Percentiles rank a stretch among this genome's conserved stretches.
Conservation (phyloP, 2,888 invertebrate genomes). For the Leucozona laternaria region DNA sequence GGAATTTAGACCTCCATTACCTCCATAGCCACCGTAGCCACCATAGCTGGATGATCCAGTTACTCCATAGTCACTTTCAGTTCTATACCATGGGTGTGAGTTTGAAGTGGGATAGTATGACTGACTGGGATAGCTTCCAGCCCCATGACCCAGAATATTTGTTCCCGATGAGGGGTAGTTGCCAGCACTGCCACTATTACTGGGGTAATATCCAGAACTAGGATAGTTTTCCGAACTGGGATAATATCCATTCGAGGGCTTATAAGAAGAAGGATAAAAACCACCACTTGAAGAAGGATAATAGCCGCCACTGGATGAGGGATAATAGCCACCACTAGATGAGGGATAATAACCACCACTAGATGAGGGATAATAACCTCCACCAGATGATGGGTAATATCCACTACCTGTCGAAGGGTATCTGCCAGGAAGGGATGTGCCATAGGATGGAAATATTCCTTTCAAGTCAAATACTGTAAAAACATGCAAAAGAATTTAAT, state of each 20-base stretch:
- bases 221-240: slow-evolving; percentile 79
- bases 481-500: background rate
- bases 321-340: slow-evolving; percentile 15
- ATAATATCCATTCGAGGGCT: slow-evolving; percentile 47
- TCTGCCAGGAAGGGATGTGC: slow-evolving; percentile 60
- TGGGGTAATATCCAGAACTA: slow-evolving; percentile 28
- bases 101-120: slow-evolving; percentile 67
- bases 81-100: slow-evolving; percentile 74
- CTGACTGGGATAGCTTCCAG: slow-evolving; percentile 79
- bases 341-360: slow-evolving; percentile 67
- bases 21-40: slow-evolving; percentile 86
- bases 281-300: slow-evolving; percentile 76
- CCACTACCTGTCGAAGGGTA: slow-evolving; percentile 68
- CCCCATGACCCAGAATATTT: slow-evolving; percentile 37
- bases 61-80: slow-evolving; percentile 44
- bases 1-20: slow-evolving; percentile 86
- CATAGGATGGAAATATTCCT: slow-evolving; percentile 79
- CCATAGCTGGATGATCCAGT: slow-evolving; percentile 77
- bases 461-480: slow-evolving; percentile 83
- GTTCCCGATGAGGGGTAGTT: slow-evolving; percentile 26
- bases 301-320: slow-evolving; percentile 53
- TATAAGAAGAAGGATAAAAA: slow-evolving; percentile 76
- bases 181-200: background rate
- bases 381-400: slow-evolving; percentile 64
- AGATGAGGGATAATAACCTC: slow-evolving; percentile 63